phyloP scores from a whole-genome alignment of 2,113 vertebrate species.

The Larimichthys crocea region DNA sequence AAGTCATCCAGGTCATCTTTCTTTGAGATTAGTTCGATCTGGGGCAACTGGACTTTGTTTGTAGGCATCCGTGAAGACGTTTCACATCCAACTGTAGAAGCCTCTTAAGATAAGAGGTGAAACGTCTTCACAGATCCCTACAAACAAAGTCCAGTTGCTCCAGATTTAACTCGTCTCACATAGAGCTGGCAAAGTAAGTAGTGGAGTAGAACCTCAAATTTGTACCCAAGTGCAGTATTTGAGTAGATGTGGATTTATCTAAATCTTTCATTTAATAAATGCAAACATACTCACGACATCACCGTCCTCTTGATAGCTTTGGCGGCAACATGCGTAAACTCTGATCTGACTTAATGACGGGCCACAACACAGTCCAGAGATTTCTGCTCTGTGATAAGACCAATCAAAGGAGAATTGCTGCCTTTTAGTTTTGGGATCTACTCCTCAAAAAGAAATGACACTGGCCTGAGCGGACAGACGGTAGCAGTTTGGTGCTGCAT shows the following conservation, averaged over 20 bases:
- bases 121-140: too few species aligned
- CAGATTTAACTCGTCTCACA: too few species aligned
- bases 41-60: too few species aligned
- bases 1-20: too few species aligned
- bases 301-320: slow-evolving; percentile 23
- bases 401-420: slow-evolving; percentile 71
- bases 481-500: slow-evolving; percentile 76
- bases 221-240: too few species aligned
- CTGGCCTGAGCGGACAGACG: slow-evolving; percentile 64
- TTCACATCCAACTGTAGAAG: too few species aligned
- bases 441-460: slow-evolving; percentile 37
- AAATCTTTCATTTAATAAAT: slow-evolving; percentile 28
- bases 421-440: slow-evolving; percentile 59
- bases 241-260: slow-evolving; percentile 2
- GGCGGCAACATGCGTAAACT: slow-evolving; percentile 33
- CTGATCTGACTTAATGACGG: slow-evolving; percentile 61
- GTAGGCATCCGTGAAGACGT: too few species aligned
- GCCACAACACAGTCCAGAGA: slow-evolving; percentile 50
- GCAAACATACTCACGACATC: slow-evolving; percentile 22
- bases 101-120: too few species aligned
- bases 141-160: too few species aligned
- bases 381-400: slow-evolving; percentile 71
- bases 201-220: too few species aligned
- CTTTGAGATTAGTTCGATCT: too few species aligned
- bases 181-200: too few species aligned